Conservation (phyloP, 2,888 invertebrate genomes). For the Dynastes tityus region DNA sequence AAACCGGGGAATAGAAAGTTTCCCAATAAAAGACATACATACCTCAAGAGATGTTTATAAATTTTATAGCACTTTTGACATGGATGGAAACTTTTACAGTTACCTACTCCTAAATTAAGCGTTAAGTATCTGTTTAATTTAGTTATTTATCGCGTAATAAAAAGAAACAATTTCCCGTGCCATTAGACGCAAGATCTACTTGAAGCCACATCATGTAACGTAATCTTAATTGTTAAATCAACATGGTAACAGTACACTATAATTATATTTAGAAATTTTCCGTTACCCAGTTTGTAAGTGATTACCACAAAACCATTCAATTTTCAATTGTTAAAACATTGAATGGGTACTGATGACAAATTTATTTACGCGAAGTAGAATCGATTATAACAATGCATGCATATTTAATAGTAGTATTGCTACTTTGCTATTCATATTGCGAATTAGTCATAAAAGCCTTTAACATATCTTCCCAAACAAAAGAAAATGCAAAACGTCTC, state of each 20-base stretch:
- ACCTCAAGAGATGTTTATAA: neutral
- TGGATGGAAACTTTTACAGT: neutral
- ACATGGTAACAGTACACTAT: neutral
- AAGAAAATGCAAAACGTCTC: neutral
- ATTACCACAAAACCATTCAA: neutral
- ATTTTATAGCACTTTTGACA: neutral
- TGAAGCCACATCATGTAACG: neutral
- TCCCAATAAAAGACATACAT: too few species aligned
- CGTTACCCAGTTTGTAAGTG: neutral
- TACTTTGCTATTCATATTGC: neutral
- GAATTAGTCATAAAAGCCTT: neutral
- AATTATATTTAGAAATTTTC: neutral
- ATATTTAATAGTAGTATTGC: neutral
- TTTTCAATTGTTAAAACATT: neutral
- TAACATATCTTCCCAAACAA: neutral
- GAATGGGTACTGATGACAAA: neutral
- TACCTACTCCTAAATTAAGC: neutral
- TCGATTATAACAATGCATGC: neutral
- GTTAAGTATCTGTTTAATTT: neutral
- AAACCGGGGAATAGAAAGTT: too few species aligned
- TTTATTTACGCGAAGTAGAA: neutral
- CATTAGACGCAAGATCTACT: neutral
- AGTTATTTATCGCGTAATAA: neutral
- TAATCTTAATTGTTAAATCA: conserved; percentile 13
- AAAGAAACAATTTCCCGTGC: neutral